A percentile compares a stretch with the other conserved stretches of the same genome.
phyloP scores from a whole-genome alignment of 2,797 vertebrate genomes.

The Monodelphis domestica region DNA sequence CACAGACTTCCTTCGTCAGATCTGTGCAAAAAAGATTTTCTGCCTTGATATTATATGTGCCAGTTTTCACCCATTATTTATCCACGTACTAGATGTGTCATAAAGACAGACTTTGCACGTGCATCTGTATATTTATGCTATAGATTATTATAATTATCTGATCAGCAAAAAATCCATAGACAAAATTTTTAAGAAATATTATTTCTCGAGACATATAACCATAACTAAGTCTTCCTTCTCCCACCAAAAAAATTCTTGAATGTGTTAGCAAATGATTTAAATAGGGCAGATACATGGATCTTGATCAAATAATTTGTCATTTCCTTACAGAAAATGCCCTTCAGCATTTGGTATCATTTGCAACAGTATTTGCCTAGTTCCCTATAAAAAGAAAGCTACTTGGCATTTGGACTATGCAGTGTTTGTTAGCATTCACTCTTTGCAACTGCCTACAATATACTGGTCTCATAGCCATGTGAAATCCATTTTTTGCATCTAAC shows the following conservation, averaged over 20 bases:
- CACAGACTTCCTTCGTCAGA: background rate
- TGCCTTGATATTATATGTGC: background rate
- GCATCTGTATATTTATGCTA: background rate
- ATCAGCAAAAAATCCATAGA: slow-evolving; percentile 8
- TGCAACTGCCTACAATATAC: slow-evolving; percentile 28
- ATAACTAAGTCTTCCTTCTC: background rate
- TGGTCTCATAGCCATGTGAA: slow-evolving; percentile 27
- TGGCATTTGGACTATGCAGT: slow-evolving; percentile 28
- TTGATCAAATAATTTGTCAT: slow-evolving; percentile 41
- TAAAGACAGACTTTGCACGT: background rate
- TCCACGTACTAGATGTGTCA: background rate
- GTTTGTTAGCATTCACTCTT: slow-evolving; percentile 71
- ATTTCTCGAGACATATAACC: background rate
- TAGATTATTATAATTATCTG: background rate
- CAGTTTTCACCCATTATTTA: background rate
- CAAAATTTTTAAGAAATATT: background rate
- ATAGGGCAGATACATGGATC: background rate
- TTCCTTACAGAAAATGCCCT: slow-evolving; percentile 54
- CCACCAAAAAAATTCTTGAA: background rate
- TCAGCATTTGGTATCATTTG: slow-evolving; percentile 32
- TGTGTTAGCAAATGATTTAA: slow-evolving; percentile 44
- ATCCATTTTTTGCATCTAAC: slow-evolving; percentile 53
- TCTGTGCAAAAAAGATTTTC: background rate
- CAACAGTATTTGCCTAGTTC: slow-evolving; percentile 32
- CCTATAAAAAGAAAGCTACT: slow-evolving; percentile 32